Base-by-base conservation (phyloP, 2,797 vertebrate species). In the Natrix natrix region DNA sequence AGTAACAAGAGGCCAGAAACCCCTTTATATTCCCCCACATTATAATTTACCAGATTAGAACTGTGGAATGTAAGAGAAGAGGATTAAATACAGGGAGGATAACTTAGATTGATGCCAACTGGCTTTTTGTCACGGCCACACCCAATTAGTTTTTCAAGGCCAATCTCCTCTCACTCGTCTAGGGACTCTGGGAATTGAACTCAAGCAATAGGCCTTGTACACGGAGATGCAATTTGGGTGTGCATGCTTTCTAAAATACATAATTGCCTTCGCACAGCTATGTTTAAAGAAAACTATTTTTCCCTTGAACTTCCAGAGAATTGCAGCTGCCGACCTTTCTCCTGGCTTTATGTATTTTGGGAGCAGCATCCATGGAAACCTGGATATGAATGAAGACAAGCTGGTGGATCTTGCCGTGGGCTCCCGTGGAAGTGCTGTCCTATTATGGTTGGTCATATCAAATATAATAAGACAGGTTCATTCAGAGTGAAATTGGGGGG, bases 381-480 rank as follows among this genome's bases (percentile, higher is more conserved):
- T 99, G 98, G 99, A 99, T 95, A 98, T 99, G 97, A 99, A 99
- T 0, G 98, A 98, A 4, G 99, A 99, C 0, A 98, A 98, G 8
- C 98, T 99, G 0, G 97, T 99, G 54, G 99, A 99, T 96, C 92
- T 99, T 96, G 98, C 99, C 0, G 98, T 99, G 0, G 99, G 99
- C 48, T 99, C 99, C 0, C 98, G 99, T 3, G 99, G 99, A 60
- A 98, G 97, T 0, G 99, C 98, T 0, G 98, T 99, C 94, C 97
- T 99, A 55, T 96, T 99, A 20, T 99, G 99, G 99, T 99, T 86
- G 89, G 99, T 98, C 87, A 17, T 26, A 24, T 8, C 7, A 1
- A 20, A 83, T 55, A 13, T 43, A 3, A 13, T 43, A 3, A 2
- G 86, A 16, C 20, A 22, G n/a, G 20, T 12, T 52, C 37, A 22